Percentiles rank a stretch among this genome's conserved stretches.
phyloP scores from a whole-genome alignment of 1,140 invertebrate genomes.

The Papilio glaucus region DNA sequence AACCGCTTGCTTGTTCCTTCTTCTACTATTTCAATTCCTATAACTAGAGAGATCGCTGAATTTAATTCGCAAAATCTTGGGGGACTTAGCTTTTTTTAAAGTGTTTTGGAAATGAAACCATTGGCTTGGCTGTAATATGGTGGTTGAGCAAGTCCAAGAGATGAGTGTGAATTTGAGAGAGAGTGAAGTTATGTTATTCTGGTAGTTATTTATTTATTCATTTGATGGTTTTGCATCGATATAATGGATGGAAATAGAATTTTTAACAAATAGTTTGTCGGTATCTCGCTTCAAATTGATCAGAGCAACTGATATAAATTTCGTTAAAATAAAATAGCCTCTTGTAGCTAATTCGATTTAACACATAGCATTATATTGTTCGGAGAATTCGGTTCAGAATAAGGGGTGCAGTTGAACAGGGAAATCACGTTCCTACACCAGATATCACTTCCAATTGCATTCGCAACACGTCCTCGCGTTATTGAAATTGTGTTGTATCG shows the following conservation, averaged over 20 bases:
- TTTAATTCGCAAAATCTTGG: no score
- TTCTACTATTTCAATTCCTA: no score
- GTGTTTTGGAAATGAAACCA: no score
- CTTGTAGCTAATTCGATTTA: neutral
- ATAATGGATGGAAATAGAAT: neutral
- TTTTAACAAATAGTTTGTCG: neutral
- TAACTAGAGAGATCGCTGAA: no score
- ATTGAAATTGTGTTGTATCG: constrained; percentile 56
- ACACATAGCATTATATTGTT: neutral
- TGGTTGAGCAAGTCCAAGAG: no score
- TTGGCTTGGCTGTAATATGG: no score
- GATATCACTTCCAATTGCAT: constrained; percentile 50
- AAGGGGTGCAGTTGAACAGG: constrained; percentile 7
- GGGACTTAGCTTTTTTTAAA: no score
- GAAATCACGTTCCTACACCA: constrained; percentile 38
- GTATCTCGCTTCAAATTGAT: neutral
- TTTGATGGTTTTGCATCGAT: no score
- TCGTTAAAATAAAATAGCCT: neutral
- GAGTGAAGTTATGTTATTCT: no score
- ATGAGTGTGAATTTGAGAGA: no score
- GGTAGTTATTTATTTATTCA: no score
- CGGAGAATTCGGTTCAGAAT: constrained; percentile 1
- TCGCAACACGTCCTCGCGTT: constrained; percentile 48
- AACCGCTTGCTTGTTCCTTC: no score
- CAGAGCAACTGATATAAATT: neutral